Percentiles rank a stretch among this genome's conserved stretches.
Conservation (phyloP, 2,888 invertebrate species). For the Chymomyza amoena region DNA sequence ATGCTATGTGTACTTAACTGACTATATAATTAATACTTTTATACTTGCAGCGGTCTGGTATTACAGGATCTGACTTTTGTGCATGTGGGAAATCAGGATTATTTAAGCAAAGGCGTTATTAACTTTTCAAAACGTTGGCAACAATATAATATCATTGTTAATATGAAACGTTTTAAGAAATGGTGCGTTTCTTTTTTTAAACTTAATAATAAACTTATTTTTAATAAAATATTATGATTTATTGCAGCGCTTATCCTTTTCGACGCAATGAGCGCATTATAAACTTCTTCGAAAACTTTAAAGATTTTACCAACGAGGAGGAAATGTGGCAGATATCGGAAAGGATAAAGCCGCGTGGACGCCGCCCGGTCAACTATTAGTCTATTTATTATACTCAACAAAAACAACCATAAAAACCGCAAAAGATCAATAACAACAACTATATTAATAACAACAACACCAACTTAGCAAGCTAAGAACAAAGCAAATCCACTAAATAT, state of each 20-base stretch:
- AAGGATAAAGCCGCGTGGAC: conserved; percentile 89
- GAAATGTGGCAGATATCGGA: conserved; percentile 99
- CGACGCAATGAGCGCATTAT: conserved; percentile 96
- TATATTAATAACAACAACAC: conserved; percentile 22
- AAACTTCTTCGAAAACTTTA: conserved; percentile 97
- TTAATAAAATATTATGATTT: not conserved
- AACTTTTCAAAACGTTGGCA: conserved; percentile 99
- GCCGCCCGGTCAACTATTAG: conserved; percentile 74
- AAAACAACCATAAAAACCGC: not conserved
- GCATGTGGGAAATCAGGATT: conserved; percentile 97
- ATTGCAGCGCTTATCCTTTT: conserved; percentile 90
- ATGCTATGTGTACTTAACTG: not conserved
- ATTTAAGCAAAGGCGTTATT: conserved; percentile 90
- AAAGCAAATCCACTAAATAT: not conserved
- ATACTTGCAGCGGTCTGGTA: conserved; percentile 89
- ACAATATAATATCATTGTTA: conserved; percentile 98
- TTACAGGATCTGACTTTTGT: conserved; percentile 99
- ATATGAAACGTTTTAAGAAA: conserved; percentile 98
- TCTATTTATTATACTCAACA: conserved; percentile 15
- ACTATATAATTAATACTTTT: not conserved
- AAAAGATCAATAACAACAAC: conserved; percentile 36
- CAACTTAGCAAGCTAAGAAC: conserved; percentile 4
- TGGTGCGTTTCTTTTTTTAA: conserved; percentile 83
- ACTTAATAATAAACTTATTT: not conserved
- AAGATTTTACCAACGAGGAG: conserved; percentile 96